Evolutionary conservation across 2,888 invertebrate species (phyloP), one percentile per base, ranked within the genome.

Genomic region (Vesta saturnalis): DNA sequence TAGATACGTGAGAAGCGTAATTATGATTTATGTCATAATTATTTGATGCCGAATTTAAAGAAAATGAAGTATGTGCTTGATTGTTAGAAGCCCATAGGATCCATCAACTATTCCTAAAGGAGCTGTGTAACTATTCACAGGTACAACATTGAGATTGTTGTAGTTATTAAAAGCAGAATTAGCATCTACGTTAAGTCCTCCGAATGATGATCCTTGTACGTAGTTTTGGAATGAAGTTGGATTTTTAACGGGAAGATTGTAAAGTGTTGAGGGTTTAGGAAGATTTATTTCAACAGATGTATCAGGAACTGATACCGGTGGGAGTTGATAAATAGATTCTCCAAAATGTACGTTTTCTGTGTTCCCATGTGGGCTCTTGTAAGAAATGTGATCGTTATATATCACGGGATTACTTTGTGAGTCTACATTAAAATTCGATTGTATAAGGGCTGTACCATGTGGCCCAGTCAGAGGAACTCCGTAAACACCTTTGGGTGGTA

Each of bases 351-450:
- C 81, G 0, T 82, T 78, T 57, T 89, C 87, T 65, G 89, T 88
- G 1, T 87, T 82, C 0, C 87, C 88, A 68, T 87, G 87, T 15
- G 85, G 82, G 77, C 91, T 90, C 73, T 91, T 88, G 15, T 89
- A 88, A 56, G 88, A 87, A 0, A 89, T 8, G 8, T 39, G 39
- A n/a, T 92, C 91, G 54, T 92, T 87, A 81, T 92, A 93, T 72
- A 90, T 88, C 3, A 93, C 87, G 0, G 94, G 93, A 30, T 86
- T 86, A 77, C 85, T 86, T 0, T 89, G 89, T 0, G 81, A 80
- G 56, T 80, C 83, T 71, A 76, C 23, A 52, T 49, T 56, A 47
- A 58, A 68, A 6, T 62, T 30, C 18, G 69, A 60, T 35, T 73
- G 69, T 22, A 80, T 76, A n/a, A 83, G 67, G 3, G 83, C 82